Base-by-base conservation (phyloP, 2,113 vertebrate species). In the Brienomyrus longianalis region DNA sequence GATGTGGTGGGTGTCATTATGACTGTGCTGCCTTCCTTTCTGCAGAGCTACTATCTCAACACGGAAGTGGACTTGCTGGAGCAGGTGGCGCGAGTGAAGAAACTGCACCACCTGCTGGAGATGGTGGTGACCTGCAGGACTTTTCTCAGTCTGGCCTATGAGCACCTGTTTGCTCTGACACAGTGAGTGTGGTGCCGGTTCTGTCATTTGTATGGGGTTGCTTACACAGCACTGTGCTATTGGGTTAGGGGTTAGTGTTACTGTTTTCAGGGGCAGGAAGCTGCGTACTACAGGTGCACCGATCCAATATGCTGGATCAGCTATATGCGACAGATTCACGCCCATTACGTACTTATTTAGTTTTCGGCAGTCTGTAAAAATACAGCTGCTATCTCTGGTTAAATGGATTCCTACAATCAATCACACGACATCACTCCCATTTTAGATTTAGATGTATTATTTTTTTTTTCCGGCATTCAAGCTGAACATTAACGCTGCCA, bases 61-160 rank as follows among this genome's bases (percentile, higher is more conserved):
- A 94, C 97, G 0, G 96, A 97, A 2, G 96, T 97, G 48, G 96
- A 97, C 89, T 92, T 96, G 11, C 97, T 98, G 90, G 98, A 99
- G 74, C 98, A 99, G 93, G 96, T 98, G 39, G 91, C 95, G 89
- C 96, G 96, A 92, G 92, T 98, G 83, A 96, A 95, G 51, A 99
- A 99, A 94, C 96, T 99, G 90, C 97, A 99, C 95, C 98, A 99
- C 19, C 95, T 99, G 93, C 95, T 99, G 93, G 98, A 99, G 94
- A 96, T 98, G 62, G 86, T 98, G 83, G 94, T 96, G 93, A 98
- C 95, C 93, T 98, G 97, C 93, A 95, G 95, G 66, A 96, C 95
- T 80, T 97, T 98, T 88, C 95, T 99, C 91, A 96, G 94, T 86
- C 94, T 98, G 93, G 96, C 97, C 52, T 97, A 98, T 0, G 97